A percentile compares a stretch with the other conserved stretches of the same genome.
These are phyloP conservation scores for Thymelicus acteon DNA, from an alignment of 2,888 invertebrate species.

Conservation along the genomic window DNA sequence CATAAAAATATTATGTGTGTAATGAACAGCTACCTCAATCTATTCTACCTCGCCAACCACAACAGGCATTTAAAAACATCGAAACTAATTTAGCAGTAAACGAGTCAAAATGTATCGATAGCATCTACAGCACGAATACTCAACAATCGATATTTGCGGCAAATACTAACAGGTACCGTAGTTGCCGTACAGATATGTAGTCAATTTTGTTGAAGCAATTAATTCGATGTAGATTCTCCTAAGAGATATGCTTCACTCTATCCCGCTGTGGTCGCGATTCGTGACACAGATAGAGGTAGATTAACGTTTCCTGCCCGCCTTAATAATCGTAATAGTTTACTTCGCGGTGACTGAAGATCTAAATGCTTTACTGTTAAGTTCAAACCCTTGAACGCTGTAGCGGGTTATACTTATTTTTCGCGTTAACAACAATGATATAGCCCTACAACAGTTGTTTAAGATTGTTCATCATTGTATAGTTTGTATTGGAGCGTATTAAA, in stretches of 20 bases:
- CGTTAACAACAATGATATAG: background rate
- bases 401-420: constrained; percentile 14
- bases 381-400: constrained; percentile 34
- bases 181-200: constrained; percentile 48
- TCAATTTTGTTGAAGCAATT: constrained; percentile 42
- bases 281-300: constrained; percentile 68
- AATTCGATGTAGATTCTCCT: constrained; percentile 63
- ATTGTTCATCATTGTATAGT: too few species aligned
- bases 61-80: constrained; percentile 11
- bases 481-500: too few species aligned
- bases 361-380: constrained; percentile 30
- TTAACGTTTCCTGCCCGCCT: constrained; percentile 45
- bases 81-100: constrained; percentile 47
- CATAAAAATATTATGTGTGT: too few species aligned
- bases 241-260: constrained; percentile 56
- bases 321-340: constrained; percentile 37
- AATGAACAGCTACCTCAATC: background rate
- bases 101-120: constrained; percentile 59
- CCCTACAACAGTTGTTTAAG: too few species aligned
- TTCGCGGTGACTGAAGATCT: constrained; percentile 37
- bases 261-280: constrained; percentile 62
- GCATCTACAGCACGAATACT: constrained; percentile 52
- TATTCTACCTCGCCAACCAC: background rate
- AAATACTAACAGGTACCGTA: constrained; percentile 53
- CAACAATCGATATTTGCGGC: constrained; percentile 38